Conservation (phyloP, 1,140 invertebrate species). For the Bombus turneri region DNA sequence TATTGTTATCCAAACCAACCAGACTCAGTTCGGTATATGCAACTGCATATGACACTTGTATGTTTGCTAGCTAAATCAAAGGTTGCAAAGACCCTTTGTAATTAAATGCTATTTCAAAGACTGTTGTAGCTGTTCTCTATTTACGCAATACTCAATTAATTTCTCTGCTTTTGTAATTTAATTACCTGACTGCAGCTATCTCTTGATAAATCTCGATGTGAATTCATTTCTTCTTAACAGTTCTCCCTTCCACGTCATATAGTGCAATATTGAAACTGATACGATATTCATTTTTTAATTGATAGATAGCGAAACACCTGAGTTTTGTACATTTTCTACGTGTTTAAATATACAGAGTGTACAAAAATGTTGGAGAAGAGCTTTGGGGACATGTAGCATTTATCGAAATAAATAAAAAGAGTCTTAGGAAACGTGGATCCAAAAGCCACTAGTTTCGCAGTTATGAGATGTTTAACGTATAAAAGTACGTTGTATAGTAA, state of each 20-base stretch:
- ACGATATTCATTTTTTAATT: neutral
- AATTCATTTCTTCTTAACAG: neutral
- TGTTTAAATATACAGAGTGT: neutral
- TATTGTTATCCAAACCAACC: neutral
- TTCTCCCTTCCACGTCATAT: neutral
- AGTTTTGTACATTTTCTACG: neutral
- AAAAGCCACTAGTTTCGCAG: too few relatives aligned
- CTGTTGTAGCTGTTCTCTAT: neutral
- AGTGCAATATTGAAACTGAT: neutral
- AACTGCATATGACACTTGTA: neutral
- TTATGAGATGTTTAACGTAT: too few relatives aligned
- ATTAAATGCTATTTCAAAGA: conserved; percentile 49
- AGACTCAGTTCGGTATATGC: neutral
- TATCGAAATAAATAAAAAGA: too few relatives aligned
- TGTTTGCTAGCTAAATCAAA: conserved; percentile 19
- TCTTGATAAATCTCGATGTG: neutral
- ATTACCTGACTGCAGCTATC: neutral
- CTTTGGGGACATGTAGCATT: too few relatives aligned
- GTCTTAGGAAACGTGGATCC: too few relatives aligned
- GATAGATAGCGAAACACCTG: neutral
- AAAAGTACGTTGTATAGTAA: too few relatives aligned
- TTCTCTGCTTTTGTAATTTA: conserved; percentile 25
- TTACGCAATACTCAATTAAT: conserved; percentile 36
- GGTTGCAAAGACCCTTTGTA: conserved; percentile 39
- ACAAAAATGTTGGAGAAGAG: too few relatives aligned